Evolutionary conservation across 2,888 invertebrate genomes (phyloP).

Genomic region (Hirudinaria manillensis): DNA sequence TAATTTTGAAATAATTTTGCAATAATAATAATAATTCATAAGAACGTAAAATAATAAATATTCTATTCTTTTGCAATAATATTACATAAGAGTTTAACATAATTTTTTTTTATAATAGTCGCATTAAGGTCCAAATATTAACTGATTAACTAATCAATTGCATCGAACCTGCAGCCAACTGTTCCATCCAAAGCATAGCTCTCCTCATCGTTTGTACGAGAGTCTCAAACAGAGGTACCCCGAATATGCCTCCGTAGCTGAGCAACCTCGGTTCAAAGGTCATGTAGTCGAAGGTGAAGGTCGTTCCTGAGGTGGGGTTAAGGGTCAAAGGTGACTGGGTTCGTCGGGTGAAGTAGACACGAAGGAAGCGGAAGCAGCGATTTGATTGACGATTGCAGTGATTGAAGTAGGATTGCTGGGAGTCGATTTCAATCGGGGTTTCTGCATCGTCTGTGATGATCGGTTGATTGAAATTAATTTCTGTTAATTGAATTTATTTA

Average conservation of each 20-base stretch:
- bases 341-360: not conserved
- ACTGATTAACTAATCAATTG: too few relatives aligned
- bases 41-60: too few relatives aligned
- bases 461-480: too few relatives aligned
- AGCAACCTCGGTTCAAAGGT: constrained; percentile 5
- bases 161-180: not conserved
- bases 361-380: not conserved
- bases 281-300: constrained; percentile 4
- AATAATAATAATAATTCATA: too few relatives aligned
- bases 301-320: not conserved
- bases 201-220: constrained; percentile 3
- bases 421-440: not conserved
- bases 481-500: too few relatives aligned
- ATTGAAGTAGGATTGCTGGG: constrained; percentile 3
- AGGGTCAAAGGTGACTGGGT: not conserved
- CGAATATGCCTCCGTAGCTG: constrained; percentile 1
- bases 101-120: too few relatives aligned
- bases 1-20: too few relatives aligned
- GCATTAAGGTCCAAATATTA: too few relatives aligned
- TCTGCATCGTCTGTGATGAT: not conserved
- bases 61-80: too few relatives aligned
- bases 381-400: not conserved
- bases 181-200: not conserved
- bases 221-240: not conserved
- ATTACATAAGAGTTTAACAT: too few relatives aligned